Conservation (phyloP, 2,113 vertebrate genomes). For the Leucopsar rothschildi region DNA sequence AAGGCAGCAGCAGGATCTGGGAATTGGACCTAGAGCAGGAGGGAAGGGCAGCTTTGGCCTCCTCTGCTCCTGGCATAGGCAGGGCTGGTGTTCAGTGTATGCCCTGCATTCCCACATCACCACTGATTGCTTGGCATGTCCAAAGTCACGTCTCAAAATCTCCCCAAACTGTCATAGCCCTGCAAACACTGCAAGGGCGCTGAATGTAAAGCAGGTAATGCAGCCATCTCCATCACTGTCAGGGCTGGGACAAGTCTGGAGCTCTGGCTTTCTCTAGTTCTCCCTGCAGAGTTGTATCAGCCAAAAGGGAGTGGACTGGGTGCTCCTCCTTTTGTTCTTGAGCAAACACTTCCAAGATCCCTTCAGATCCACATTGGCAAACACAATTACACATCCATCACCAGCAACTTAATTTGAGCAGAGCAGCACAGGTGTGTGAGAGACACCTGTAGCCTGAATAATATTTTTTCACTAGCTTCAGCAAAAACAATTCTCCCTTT, state of each 20-base stretch:
- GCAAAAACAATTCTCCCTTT: background rate
- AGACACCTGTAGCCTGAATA: background rate
- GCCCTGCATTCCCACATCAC: background rate
- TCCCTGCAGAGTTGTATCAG: background rate
- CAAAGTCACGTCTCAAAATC: background rate
- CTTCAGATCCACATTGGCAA: background rate
- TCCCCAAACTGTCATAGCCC: background rate
- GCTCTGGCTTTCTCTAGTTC: background rate
- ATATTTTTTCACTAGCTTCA: background rate
- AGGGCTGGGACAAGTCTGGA: background rate
- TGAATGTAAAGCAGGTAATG: background rate
- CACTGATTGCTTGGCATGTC: background rate
- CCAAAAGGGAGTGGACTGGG: background rate
- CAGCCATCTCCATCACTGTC: background rate
- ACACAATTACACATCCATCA: constrained; percentile 25
- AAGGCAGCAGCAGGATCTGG: background rate
- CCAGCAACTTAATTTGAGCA: background rate
- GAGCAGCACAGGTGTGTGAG: background rate
- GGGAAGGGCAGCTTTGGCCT: background rate
- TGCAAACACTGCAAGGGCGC: background rate
- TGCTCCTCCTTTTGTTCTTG: constrained; percentile 28
- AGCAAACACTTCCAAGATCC: constrained; percentile 8
- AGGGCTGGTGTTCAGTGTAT: background rate
- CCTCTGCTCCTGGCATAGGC: background rate
- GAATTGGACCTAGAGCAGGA: background rate